A percentile compares a stretch with the other conserved stretches of the same genome.
Conservation (phyloP, 37 sponge, comb jelly and placozoan genomes). For the Theonella swinhoei region DNA sequence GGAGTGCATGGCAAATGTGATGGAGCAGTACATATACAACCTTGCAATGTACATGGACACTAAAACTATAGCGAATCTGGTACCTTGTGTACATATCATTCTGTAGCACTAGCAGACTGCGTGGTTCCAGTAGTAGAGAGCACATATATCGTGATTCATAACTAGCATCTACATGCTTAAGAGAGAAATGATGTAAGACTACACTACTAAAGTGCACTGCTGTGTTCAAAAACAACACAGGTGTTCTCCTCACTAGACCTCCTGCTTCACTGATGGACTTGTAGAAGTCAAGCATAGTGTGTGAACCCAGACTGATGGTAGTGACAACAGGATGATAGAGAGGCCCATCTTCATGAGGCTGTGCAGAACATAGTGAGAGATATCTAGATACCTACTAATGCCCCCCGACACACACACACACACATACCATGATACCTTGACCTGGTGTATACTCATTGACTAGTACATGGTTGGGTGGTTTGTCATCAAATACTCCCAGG, state of each 20-base stretch:
- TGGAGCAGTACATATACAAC: too few relatives aligned
- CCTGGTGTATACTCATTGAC: conserved; percentile 97
- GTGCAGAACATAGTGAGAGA: background rate
- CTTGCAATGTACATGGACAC: too few relatives aligned
- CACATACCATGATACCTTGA: conserved; percentile 94
- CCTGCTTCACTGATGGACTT: conserved; percentile 31
- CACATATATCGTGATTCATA: conserved; percentile 61
- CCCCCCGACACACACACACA: too few relatives aligned
- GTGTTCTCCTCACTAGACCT: too few relatives aligned
- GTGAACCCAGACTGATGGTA: conserved; percentile 93
- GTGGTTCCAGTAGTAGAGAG: conserved; percentile 91
- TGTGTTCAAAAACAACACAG: too few relatives aligned
- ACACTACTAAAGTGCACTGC: background rate
- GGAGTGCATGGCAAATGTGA: too few relatives aligned
- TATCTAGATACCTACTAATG: background rate
- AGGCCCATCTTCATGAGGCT: conserved; percentile 98
- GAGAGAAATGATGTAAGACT: background rate
- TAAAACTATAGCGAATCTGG: too few relatives aligned
- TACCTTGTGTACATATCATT: conserved; percentile 84
- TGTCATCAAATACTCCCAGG: conserved; percentile 70
- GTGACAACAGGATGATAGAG: conserved; percentile 87
- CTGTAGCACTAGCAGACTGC: conserved; percentile 85
- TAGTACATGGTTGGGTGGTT: conserved; percentile 89
- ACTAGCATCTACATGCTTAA: conserved; percentile 26
- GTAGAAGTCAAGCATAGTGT: conserved; percentile 87